These are phyloP conservation scores for Setipinna tenuifilis DNA, from an alignment of 2,797 vertebrate species.

Conservation along the genomic window DNA sequence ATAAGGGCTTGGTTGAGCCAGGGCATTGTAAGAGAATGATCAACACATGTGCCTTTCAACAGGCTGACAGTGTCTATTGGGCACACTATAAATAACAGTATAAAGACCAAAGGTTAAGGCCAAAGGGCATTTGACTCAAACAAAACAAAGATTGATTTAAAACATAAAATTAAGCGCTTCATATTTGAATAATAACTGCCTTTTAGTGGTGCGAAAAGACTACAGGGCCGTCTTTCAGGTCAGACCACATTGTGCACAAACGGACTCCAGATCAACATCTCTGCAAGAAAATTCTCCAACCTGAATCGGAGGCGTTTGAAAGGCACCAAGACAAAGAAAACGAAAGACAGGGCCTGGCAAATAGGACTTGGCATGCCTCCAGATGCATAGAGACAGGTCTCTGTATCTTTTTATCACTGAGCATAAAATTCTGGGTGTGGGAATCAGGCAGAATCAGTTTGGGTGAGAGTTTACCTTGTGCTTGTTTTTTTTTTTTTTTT, in stretches of 20 bases:
- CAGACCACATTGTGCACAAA: neutral
- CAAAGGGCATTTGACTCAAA: neutral
- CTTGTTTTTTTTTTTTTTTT: neutral
- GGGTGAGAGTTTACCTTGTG: neutral
- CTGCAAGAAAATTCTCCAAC: neutral
- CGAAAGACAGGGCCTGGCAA: neutral
- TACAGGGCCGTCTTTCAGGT: neutral
- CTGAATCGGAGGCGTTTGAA: neutral
- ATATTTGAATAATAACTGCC: conserved; percentile 10
- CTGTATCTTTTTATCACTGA: neutral
- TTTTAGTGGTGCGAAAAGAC: neutral
- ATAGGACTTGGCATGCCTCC: neutral
- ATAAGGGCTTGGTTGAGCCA: neutral
- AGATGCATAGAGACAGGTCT: neutral
- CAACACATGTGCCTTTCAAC: neutral
- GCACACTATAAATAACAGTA: neutral
- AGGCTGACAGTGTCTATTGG: neutral
- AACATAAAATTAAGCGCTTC: neutral
- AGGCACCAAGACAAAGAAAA: neutral
- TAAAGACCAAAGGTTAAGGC: neutral
- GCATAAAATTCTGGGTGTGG: neutral
- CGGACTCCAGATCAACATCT: neutral
- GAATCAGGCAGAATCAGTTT: neutral
- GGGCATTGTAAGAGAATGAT: neutral
- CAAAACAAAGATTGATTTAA: no score